Evolutionary conservation across 2,113 vertebrate species (phyloP).

Genomic region (Tupaia tana): DNA sequence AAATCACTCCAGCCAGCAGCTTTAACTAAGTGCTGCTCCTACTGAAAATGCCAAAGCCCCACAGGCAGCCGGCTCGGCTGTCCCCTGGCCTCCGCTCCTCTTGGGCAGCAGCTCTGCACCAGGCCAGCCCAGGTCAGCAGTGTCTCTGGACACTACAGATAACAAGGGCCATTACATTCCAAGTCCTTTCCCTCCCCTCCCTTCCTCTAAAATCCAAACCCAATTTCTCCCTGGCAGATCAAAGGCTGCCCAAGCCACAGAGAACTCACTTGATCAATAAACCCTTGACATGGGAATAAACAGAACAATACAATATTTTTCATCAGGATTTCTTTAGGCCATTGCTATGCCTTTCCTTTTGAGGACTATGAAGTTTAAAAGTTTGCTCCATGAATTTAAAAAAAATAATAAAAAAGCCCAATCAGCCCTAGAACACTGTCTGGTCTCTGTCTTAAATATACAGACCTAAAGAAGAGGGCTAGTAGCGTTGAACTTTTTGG

Average conservation of each 20-base stretch:
- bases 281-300: slow-evolving; percentile 78
- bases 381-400: slow-evolving; percentile 48
- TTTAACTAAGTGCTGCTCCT: slow-evolving; percentile 79
- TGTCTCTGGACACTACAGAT: slow-evolving; percentile 76
- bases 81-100: not conserved
- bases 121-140: slow-evolving; percentile 65
- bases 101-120: not conserved
- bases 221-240: slow-evolving; percentile 81
- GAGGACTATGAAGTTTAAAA: slow-evolving; percentile 38
- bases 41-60: slow-evolving; percentile 72
- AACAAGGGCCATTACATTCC: slow-evolving; percentile 81
- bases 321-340: slow-evolving; percentile 53
- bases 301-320: slow-evolving; percentile 72
- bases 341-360: not conserved
- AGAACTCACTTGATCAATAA: slow-evolving; percentile 77
- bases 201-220: slow-evolving; percentile 75
- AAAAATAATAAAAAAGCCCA: not conserved
- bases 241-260: slow-evolving; percentile 75
- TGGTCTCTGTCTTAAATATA: slow-evolving; percentile 20
- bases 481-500: not conserved
- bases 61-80: slow-evolving; percentile 10
- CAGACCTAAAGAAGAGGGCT: not conserved
- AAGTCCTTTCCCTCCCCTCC: slow-evolving; percentile 70
- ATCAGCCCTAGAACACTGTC: not conserved
- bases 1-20: slow-evolving; percentile 77